Percentiles rank a stretch among this genome's conserved stretches.
phyloP scores from a whole-genome alignment of 1,140 invertebrate genomes.

The Zelostemma sp. region DNA sequence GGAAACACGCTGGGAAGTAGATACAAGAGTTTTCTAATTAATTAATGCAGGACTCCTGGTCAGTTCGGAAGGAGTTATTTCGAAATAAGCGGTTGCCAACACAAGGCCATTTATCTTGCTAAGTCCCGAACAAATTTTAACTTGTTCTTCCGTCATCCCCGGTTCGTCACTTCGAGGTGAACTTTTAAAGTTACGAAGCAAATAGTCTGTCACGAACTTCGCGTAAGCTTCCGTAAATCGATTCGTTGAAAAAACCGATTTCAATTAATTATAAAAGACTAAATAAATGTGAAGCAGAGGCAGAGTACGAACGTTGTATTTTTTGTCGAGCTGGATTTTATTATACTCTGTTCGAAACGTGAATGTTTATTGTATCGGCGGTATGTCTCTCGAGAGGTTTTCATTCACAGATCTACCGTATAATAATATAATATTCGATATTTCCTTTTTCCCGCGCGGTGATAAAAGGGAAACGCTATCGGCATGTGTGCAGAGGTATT shows the following conservation, averaged over 20 bases:
- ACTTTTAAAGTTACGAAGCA: slow-evolving; percentile 22
- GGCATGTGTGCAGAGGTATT: slow-evolving; percentile 21
- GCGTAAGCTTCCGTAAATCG: slow-evolving; percentile 2
- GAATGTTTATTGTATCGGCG: background rate
- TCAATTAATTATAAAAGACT: slow-evolving; percentile 15
- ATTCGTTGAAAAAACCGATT: background rate
- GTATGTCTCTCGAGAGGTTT: background rate
- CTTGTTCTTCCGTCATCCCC: slow-evolving; percentile 20
- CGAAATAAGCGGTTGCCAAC: background rate
- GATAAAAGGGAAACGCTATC: slow-evolving; percentile 6
- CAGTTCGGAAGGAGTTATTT: slow-evolving; percentile 10
- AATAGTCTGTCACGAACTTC: slow-evolving; percentile 21
- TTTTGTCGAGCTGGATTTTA: too few relatives aligned
- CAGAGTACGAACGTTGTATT: too few relatives aligned
- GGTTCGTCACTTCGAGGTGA: slow-evolving; percentile 17
- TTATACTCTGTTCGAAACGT: background rate
- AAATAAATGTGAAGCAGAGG: too few relatives aligned
- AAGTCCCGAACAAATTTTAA: slow-evolving; percentile 12
- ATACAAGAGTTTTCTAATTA: slow-evolving; percentile 36
- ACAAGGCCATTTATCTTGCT: slow-evolving; percentile 10
- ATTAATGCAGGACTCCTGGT: slow-evolving; percentile 38
- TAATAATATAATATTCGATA: slow-evolving; percentile 15
- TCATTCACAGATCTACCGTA: background rate
- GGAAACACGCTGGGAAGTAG: slow-evolving; percentile 2
- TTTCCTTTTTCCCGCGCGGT: background rate